Percentiles rank a stretch among this genome's conserved stretches.
These are phyloP conservation scores for Leuciscus idus DNA, from an alignment of 2,113 vertebrate genomes.

Conservation along the genomic window DNA sequence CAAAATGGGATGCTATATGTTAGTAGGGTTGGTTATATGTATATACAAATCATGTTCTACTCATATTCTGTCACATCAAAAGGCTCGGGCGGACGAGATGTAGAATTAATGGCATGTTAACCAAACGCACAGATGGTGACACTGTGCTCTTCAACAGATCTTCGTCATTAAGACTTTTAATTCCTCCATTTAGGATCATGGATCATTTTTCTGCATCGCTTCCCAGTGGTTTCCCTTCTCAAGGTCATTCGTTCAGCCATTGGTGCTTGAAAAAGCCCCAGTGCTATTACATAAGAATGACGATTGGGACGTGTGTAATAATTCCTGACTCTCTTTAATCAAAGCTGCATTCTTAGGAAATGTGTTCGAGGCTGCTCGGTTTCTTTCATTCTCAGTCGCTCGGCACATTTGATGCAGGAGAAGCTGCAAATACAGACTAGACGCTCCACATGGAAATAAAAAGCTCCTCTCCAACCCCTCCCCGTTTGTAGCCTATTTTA, in stretches of 20 bases:
- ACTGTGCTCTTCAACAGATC: neutral
- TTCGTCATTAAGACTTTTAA: neutral
- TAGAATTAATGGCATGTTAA: neutral
- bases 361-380: neutral
- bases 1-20: neutral
- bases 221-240: constrained; percentile 64
- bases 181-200: neutral
- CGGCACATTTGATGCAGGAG: constrained; percentile 34
- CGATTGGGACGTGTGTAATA: constrained; percentile 41
- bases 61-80: neutral
- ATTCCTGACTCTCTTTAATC: constrained; percentile 29
- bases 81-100: neutral
- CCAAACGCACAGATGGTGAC: neutral
- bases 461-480: constrained; percentile 27
- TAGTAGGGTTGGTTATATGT: neutral
- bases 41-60: neutral
- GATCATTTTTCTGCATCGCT: constrained; percentile 42
- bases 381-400: constrained; percentile 30
- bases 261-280: constrained; percentile 46
- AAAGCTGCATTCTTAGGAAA: constrained; percentile 6
- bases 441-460: constrained; percentile 31
- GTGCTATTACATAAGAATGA: constrained; percentile 58
- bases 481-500: constrained; percentile 36
- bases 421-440: constrained; percentile 13
- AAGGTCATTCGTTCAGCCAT: constrained; percentile 76